These are phyloP conservation scores for Eristalis intricaria DNA, from an alignment of 2,888 invertebrate genomes.

Conservation along the genomic window DNA sequence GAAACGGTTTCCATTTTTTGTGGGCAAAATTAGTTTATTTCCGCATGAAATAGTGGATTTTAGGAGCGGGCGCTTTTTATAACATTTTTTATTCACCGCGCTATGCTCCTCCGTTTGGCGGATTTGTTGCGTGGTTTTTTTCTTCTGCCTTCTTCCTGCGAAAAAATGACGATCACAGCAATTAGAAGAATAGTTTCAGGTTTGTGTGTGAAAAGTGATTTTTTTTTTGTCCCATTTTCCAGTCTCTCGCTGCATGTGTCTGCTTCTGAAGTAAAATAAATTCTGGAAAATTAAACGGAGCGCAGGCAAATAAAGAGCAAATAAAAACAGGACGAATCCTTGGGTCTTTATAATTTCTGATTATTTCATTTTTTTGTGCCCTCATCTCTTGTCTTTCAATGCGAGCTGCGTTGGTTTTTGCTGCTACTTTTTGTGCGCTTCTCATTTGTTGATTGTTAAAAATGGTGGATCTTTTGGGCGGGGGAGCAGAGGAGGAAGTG, in stretches of 20 bases:
- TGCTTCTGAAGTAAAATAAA: conserved; percentile 37
- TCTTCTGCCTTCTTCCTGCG: not conserved
- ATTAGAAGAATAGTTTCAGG: conserved; percentile 61
- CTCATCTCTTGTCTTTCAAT: not conserved
- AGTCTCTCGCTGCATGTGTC: not conserved
- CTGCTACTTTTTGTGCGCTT: not conserved
- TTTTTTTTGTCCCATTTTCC: conserved; percentile 7
- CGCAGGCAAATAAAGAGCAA: conserved; percentile 47
- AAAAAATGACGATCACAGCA: conserved; percentile 52
- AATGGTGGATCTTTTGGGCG: not conserved
- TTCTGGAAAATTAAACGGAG: conserved; percentile 62
- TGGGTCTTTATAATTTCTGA: conserved; percentile 22
- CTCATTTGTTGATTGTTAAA: conserved; percentile 34
- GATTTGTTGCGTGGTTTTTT: conserved; percentile 13
- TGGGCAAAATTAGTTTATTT: conserved; percentile 67
- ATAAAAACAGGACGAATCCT: conserved; percentile 28
- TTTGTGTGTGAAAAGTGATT: conserved; percentile 37
- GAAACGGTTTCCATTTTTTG: conserved; percentile 28
- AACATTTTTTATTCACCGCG: conserved; percentile 23
- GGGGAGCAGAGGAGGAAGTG: not conserved
- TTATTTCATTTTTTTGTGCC: conserved; percentile 7
- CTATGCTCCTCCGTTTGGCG: conserved; percentile 25
- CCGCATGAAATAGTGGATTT: conserved; percentile 65
- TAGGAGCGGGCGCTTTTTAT: conserved; percentile 39
- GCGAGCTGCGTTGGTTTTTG: not conserved